A percentile compares a stretch with the other conserved stretches of the same genome.
Conservation (phyloP, 2,888 invertebrate genomes). For the Agonopterix alstromeriana region DNA sequence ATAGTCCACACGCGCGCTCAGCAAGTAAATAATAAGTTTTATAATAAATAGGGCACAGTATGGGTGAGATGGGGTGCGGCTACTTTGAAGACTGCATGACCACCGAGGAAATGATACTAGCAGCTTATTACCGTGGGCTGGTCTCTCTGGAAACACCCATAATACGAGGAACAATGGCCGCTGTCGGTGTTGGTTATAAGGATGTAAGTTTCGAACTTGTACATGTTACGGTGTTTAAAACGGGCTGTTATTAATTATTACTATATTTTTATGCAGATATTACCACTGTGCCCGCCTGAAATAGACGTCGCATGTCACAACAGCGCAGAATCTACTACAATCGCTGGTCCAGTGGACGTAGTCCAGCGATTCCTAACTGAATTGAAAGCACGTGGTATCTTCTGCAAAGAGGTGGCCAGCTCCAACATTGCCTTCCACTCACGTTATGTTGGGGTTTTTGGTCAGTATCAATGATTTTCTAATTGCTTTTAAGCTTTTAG, state of each 20-base stretch:
- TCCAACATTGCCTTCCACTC: constrained; percentile 90
- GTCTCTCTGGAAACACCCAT: constrained; percentile 78
- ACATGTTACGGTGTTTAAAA: not conserved
- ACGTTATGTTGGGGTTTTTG: constrained; percentile 80
- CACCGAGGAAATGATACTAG: constrained; percentile 84
- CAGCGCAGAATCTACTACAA: constrained; percentile 81
- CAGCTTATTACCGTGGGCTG: constrained; percentile 84
- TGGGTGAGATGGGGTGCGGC: constrained; percentile 92
- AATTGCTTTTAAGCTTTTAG: no score
- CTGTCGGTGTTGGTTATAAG: constrained; percentile 78
- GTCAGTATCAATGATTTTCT: constrained; percentile 24
- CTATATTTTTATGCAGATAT: constrained; percentile 1
- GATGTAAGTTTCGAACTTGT: constrained; percentile 28
- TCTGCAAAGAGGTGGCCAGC: constrained; percentile 53
- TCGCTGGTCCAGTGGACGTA: constrained; percentile 80
- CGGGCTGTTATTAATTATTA: not conserved
- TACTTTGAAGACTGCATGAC: constrained; percentile 92
- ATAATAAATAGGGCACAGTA: constrained; percentile 82
- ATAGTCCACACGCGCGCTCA: not conserved
- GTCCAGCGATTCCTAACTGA: constrained; percentile 65
- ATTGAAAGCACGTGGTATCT: constrained; percentile 26
- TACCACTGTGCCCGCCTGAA: constrained; percentile 30
- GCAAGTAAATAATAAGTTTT: not conserved
- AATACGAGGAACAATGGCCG: constrained; percentile 87
- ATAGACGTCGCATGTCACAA: constrained; percentile 85